A percentile compares a stretch with the other conserved stretches of the same genome.
Evolutionary conservation across 2,113 vertebrate genomes (phyloP).

Genomic region (Odontesthes bonariensis): DNA sequence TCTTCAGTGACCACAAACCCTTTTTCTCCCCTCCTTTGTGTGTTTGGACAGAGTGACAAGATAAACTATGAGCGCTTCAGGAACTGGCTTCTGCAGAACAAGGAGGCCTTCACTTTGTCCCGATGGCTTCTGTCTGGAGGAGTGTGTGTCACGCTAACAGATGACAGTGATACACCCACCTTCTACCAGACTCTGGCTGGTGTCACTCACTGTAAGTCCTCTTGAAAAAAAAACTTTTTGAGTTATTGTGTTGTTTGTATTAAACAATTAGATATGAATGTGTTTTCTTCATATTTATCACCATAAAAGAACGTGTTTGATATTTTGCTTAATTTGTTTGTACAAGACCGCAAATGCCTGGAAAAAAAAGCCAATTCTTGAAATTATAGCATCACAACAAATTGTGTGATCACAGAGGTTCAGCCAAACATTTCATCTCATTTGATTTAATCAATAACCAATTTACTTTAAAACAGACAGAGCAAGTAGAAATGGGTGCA

Average conservation of each 20-base stretch:
- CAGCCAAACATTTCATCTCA: too few relatives aligned
- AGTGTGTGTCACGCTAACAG: conserved; percentile 96
- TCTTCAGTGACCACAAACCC: neutral
- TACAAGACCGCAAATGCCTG: neutral
- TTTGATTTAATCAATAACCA: too few relatives aligned
- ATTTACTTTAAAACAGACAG: too few relatives aligned
- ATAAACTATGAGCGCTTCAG: conserved; percentile 98
- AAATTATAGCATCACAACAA: neutral
- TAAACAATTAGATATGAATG: neutral
- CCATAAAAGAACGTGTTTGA: neutral
- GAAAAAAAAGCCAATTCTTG: too few relatives aligned
- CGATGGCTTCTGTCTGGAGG: conserved; percentile 96
- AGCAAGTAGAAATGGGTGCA: too few relatives aligned
- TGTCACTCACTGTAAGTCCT: conserved; percentile 94
- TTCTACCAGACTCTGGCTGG: conserved; percentile 99
- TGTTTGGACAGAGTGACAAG: conserved; percentile 90
- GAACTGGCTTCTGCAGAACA: conserved; percentile 95
- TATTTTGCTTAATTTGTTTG: neutral
- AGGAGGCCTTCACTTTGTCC: conserved; percentile 97
- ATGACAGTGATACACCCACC: conserved; percentile 98
- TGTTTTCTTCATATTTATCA: neutral
- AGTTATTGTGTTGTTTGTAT: neutral
- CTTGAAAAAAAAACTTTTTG: too few relatives aligned
- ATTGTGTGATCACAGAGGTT: neutral
- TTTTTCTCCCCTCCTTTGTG: neutral